Percentiles rank a stretch among this genome's conserved stretches.
These are phyloP conservation scores for Cydia pomonella DNA, from an alignment of 1,140 invertebrate species.

Conservation along the genomic window DNA sequence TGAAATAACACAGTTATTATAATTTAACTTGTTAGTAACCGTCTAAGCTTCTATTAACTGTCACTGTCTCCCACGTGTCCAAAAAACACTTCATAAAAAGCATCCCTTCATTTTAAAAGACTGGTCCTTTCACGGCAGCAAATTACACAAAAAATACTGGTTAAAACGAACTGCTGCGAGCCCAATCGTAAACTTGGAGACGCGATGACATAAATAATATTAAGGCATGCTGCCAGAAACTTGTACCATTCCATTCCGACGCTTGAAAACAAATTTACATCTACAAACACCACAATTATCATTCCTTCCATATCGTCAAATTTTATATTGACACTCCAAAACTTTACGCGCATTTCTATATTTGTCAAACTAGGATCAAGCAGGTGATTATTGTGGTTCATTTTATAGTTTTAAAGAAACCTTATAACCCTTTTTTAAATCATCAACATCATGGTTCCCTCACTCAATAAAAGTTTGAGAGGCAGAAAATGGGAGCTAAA, in stretches of 20 bases:
- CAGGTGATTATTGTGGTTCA: conserved; percentile 39
- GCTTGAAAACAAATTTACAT: conserved; percentile 46
- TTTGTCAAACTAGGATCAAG: conserved; percentile 52
- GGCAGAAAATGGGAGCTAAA: conserved; percentile 37
- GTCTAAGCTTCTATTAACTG: not conserved
- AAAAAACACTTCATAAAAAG: conserved; percentile 23
- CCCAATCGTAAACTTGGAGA: conserved; percentile 64
- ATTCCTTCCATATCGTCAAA: conserved; percentile 10
- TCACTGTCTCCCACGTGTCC: conserved; percentile 17
- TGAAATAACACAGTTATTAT: not conserved
- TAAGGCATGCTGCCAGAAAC: conserved; percentile 57
- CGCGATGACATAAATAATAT: conserved; percentile 75
- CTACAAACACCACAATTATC: conserved; percentile 46
- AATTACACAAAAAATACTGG: conserved; percentile 61
- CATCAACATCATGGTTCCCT: conserved; percentile 37
- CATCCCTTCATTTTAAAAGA: conserved; percentile 25
- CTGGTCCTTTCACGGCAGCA: conserved; percentile 44
- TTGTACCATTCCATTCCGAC: conserved; percentile 34
- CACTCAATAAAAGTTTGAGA: conserved; percentile 53
- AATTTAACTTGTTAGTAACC: not conserved
- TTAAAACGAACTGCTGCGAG: conserved; percentile 60
- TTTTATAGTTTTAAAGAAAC: conserved; percentile 41
- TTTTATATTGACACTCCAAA: conserved; percentile 6
- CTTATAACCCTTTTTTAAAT: not conserved
- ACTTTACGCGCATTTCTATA: conserved; percentile 25